Evolutionary conservation across 1,140 invertebrate species (phyloP).

Genomic region (Chionoecetes opilio): DNA sequence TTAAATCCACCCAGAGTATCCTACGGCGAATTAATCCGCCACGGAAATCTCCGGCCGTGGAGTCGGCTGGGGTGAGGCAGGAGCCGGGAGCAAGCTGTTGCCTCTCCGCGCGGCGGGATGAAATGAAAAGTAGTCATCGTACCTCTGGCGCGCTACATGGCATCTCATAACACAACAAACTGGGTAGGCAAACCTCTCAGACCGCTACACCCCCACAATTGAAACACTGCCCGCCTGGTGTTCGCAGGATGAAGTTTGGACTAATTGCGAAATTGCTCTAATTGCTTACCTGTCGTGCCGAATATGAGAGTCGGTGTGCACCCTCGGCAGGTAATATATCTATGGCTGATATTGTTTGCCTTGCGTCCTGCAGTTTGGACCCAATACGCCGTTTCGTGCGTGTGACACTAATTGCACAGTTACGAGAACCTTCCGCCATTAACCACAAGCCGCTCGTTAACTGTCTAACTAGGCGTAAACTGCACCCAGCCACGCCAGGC

Average conservation of each 20-base stretch:
- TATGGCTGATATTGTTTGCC: constrained; percentile 15
- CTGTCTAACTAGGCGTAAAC: background rate
- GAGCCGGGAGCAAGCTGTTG: too few species aligned
- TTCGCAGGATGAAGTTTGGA: background rate
- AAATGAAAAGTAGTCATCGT: background rate
- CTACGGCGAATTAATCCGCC: too few species aligned
- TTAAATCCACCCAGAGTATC: too few species aligned
- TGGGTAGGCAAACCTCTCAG: too few species aligned
- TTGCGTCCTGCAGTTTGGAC: background rate
- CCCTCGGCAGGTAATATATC: constrained; percentile 17
- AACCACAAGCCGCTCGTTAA: constrained; percentile 14
- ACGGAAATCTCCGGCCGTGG: too few species aligned
- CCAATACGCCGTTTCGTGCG: background rate
- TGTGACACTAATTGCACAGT: constrained; percentile 17
- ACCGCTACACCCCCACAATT: background rate
- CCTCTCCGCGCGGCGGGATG: background rate
- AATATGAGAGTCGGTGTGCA: background rate
- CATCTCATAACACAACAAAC: too few species aligned
- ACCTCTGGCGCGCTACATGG: background rate
- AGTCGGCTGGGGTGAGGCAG: too few species aligned
- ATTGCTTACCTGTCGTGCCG: constrained; percentile 24
- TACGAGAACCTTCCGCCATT: background rate
- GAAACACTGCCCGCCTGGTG: background rate
- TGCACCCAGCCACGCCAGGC: background rate
- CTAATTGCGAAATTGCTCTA: constrained; percentile 20